phyloP scores from a whole-genome alignment of 2,888 invertebrate genomes.

The Drosophila villosipedis region DNA sequence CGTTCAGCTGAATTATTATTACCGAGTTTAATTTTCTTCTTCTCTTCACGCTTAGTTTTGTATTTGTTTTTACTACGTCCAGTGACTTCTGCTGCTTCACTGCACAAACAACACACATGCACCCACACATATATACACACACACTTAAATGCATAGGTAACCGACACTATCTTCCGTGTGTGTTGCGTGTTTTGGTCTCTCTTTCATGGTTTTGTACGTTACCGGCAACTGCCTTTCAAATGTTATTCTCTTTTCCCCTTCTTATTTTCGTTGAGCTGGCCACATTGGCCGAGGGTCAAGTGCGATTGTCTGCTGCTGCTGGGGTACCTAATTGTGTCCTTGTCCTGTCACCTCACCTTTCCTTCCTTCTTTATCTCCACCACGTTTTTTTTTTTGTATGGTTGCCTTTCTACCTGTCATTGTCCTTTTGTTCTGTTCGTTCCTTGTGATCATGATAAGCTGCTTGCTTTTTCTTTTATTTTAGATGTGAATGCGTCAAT shows the following conservation, averaged over 20 bases:
- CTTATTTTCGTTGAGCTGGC: constrained; percentile 12
- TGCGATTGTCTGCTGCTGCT: constrained; percentile 38
- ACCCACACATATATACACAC: constrained; percentile 22
- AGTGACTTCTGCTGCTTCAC: constrained; percentile 79
- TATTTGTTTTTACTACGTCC: constrained; percentile 68
- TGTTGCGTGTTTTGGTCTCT: constrained; percentile 49
- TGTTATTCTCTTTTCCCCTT: constrained; percentile 33
- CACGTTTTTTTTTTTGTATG: constrained; percentile 40
- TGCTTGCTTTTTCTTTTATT: constrained; percentile 18
- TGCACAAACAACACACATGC: constrained; percentile 54
- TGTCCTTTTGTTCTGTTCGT: constrained; percentile 29
- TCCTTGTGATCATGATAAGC: constrained; percentile 48
- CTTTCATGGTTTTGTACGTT: constrained; percentile 38
- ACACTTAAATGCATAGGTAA: constrained; percentile 54
- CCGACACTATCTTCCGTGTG: constrained; percentile 48
- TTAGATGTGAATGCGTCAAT: constrained; percentile 30
- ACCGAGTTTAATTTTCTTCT: constrained; percentile 50
- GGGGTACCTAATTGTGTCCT: constrained; percentile 46
- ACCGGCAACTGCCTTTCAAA: constrained; percentile 69
- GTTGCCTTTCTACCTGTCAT: constrained; percentile 42
- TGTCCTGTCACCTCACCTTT: constrained; percentile 45
- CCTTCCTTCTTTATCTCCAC: not conserved
- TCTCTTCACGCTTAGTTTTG: constrained; percentile 51
- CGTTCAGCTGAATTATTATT: constrained; percentile 58
- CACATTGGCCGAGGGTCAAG: constrained; percentile 62